Evolutionary conservation across 2,888 invertebrate genomes (phyloP), one percentile per base, ranked within the genome.

Genomic region (Arge pagana): DNA sequence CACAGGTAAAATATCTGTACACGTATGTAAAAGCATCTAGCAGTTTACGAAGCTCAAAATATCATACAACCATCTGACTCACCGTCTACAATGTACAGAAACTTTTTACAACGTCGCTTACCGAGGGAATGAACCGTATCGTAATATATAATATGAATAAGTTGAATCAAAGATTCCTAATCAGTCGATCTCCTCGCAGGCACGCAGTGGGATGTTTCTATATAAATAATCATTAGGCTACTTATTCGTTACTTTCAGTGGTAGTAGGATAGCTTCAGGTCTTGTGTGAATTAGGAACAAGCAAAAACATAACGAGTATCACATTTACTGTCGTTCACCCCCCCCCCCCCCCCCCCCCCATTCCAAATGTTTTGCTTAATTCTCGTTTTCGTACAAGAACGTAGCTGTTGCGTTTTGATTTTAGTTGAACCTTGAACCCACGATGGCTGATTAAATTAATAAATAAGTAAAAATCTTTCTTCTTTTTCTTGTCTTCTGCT

Each of bases 81-180:
- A 57, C 43, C 52, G 48, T 43, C 10, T 5, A 15, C 11, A 50
- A 56, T 56, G 55, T 57, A 60, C 55, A 59, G 53, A 58, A 50
- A 48, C 53, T 53, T 40, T 4, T 54, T 54, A 51, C 49, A 58
- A 54, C 33, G 48, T 50, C 58, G 53, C 56, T 48, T 57, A 59
- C 45, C 48, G 55, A 56, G 54, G 59, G 58, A 62, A 63, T 62
- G 61, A 63, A 65, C 53, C 50, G 54, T 48, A 33, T 36, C 15
- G 37, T 35, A 53, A 26, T 11, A 8, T 30, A 39, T 11, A 39
- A 51, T 53, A 41, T 53, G 45, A 54, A 30, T 54, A 50, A 23
- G 50, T 50, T 50, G 41, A 54, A 43, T 53, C 54, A 45, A 45
- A 48, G 53, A 59, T 57, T 53, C 52, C 42, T 52, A 48, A 39